Percentiles rank a stretch among this genome's conserved stretches.
Conservation (phyloP, 2,113 vertebrate genomes). For the Phalacrocorax carbo region DNA sequence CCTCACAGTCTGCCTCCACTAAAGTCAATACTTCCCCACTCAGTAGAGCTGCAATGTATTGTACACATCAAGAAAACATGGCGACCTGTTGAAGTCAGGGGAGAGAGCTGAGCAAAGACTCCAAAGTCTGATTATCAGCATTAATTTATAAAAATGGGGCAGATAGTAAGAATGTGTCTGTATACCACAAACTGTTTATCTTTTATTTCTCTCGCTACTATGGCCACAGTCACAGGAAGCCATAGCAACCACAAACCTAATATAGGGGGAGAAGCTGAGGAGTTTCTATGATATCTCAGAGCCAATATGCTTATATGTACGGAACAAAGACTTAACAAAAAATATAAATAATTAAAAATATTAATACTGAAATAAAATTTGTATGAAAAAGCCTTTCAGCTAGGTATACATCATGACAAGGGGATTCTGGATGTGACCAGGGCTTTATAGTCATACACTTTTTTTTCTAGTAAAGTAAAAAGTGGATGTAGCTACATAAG, state of each 20-base stretch:
- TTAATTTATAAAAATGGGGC: neutral
- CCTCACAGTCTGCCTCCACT: neutral
- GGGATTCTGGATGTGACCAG: neutral
- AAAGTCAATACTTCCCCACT: neutral
- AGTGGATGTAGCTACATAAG: neutral
- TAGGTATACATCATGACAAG: neutral
- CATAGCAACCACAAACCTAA: neutral
- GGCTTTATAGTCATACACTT: neutral
- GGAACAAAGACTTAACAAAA: neutral
- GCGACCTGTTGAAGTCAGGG: neutral
- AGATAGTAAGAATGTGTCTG: neutral
- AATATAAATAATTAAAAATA: neutral
- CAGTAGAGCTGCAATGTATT: neutral
- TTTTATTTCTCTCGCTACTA: neutral
- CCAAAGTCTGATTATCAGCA: neutral
- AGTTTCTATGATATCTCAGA: neutral
- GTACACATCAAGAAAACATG: neutral
- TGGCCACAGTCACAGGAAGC: neutral
- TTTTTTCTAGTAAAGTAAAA: neutral
- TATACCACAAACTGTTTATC: neutral
- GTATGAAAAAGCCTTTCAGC: neutral
- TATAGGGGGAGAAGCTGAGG: neutral
- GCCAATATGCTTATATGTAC: neutral
- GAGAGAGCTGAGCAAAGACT: neutral
- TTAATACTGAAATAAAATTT: neutral